Base-by-base conservation (phyloP, 2,888 invertebrate species). In the Ariolimax columbianus region DNA sequence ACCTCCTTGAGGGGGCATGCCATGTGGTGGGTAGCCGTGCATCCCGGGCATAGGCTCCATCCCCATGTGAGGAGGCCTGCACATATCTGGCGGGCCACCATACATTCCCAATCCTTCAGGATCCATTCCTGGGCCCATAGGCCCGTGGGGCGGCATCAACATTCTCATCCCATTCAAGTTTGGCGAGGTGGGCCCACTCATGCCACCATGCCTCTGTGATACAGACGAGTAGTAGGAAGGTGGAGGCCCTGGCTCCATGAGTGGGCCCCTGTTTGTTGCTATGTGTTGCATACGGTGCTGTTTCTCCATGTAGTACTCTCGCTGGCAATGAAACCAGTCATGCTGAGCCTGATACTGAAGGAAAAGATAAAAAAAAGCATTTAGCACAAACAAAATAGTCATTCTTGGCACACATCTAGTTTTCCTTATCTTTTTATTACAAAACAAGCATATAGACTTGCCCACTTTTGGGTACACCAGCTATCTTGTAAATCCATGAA, bases 241-340 rank as follows among this genome's bases (percentile, higher is more conserved):
- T 88, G 90, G 26, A 87, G 89, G 89, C 11, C 90, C 91, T 30
- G 89, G 89, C n/a, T 88, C 88, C 72, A 88, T 88, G 36, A 88
- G 88, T 30, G 88, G 86, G 23, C 88, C 86, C 59, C 84, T 80
- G 47, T 88, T 89, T 82, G 77, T 73, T 73, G 73, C 73, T 72
- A 73, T 72, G 63, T 85, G 87, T 68, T 86, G 86, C 36, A 82
- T 75, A 6, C 86, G 86, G 9, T 85, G 85, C 82, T 86, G 85
- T 43, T 85, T 90, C 85, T 89, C 90, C 89, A 92, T 91, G 86
- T 91, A 92, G 87, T 89, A 97, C 94, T 97, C 97, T 92, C 97
- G 96, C 92, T 97, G 97, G 89, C 98, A 94, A 94, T 98, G 97
- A 91, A 97, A 97, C 98, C 98, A 98, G 93, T 98, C 98, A 94